phyloP scores from a whole-genome alignment of 2,888 invertebrate genomes.

The Julus scanicus region DNA sequence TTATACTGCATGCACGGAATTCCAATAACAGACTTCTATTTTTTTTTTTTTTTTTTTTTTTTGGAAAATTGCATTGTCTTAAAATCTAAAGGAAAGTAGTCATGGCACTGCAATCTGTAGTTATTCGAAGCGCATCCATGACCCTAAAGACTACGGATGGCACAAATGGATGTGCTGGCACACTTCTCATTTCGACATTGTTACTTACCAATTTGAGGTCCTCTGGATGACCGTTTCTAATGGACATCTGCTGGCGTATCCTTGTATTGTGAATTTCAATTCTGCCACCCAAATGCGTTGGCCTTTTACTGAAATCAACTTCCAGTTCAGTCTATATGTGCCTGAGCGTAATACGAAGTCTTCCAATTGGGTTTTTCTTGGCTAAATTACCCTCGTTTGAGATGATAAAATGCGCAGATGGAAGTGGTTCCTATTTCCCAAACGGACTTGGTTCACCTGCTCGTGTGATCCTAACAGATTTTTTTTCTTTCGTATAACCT shows the following conservation, averaged over 20 bases:
- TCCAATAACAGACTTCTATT: neutral
- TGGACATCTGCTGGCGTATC: neutral
- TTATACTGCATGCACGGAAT: neutral
- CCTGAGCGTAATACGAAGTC: neutral
- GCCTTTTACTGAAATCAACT: neutral
- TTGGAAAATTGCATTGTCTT: neutral
- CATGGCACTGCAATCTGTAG: neutral
- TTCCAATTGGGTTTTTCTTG: slow-evolving; percentile 30
- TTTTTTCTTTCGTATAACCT: neutral
- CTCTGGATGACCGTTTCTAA: neutral
- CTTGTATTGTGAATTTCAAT: neutral
- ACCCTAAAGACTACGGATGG: neutral
- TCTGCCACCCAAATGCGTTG: neutral
- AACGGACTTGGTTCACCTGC: slow-evolving; percentile 26
- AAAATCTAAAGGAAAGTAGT: neutral
- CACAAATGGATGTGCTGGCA: neutral
- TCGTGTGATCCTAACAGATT: slow-evolving; percentile 22
- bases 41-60: neutral
- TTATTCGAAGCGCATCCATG: neutral
- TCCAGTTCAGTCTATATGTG: neutral
- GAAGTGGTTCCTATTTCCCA: slow-evolving; percentile 15
- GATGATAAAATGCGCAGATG: slow-evolving; percentile 12
- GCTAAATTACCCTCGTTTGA: slow-evolving; percentile 20
- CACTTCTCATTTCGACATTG: neutral
- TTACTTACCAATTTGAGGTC: neutral